Conservation (phyloP, 2,797 vertebrate genomes). For the Thalassophryne amazonica region DNA sequence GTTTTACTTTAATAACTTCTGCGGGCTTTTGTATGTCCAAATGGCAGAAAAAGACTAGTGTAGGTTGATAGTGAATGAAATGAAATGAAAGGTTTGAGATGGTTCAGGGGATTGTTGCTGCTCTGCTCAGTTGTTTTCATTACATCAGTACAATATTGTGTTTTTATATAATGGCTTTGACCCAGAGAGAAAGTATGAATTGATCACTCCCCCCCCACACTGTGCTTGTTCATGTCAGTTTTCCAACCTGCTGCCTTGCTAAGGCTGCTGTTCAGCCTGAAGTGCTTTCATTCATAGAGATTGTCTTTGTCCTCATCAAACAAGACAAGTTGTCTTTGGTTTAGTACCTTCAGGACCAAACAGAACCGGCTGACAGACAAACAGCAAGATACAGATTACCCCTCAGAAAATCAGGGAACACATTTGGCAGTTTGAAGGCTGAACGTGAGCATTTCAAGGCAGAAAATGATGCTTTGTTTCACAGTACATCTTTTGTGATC, state of each 20-base stretch:
- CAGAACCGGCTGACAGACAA: conserved; percentile 35
- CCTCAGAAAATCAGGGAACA: conserved; percentile 19
- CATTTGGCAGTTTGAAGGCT: conserved; percentile 35
- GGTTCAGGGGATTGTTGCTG: no score
- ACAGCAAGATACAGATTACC: conserved; percentile 39
- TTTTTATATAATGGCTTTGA: no score
- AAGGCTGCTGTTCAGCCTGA: neutral
- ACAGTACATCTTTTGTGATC: conserved; percentile 7
- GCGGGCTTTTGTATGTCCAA: no score
- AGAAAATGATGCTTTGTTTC: conserved; percentile 31
- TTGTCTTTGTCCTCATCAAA: conserved; percentile 27
- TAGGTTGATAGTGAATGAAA: no score
- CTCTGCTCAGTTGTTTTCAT: no score
- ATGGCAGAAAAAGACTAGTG: no score
- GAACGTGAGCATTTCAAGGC: conserved; percentile 4
- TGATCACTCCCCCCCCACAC: no score
- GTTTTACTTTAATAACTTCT: no score
- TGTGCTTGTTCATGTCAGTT: neutral
- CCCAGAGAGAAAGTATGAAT: no score
- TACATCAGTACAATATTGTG: no score
- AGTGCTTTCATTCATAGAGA: conserved; percentile 19
- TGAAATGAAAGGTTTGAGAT: no score
- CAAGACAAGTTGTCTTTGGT: conserved; percentile 24
- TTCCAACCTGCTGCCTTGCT: neutral
- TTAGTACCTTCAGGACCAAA: conserved; percentile 24